Conservation (phyloP, 2,888 invertebrate genomes). For the Drosophila differens region DNA sequence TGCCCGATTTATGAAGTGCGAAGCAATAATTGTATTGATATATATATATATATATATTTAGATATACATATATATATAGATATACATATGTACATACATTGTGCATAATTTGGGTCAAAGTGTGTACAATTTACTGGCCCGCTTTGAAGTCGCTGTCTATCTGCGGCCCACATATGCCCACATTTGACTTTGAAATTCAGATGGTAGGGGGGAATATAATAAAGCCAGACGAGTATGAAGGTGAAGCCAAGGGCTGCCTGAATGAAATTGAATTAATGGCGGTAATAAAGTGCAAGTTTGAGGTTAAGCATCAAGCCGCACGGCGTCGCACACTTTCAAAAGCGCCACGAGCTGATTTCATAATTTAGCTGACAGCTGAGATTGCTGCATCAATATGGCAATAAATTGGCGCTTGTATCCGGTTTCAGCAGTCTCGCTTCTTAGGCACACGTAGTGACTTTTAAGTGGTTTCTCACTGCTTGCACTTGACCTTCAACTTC, state of each 20-base stretch:
- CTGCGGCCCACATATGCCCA: slow-evolving; percentile 2
- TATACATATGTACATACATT: neutral
- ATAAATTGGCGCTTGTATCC: slow-evolving; percentile 53
- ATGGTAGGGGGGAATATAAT: neutral
- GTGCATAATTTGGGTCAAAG: slow-evolving; percentile 65
- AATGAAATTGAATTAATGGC: slow-evolving; percentile 33
- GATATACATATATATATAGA: neutral
- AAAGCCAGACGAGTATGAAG: neutral
- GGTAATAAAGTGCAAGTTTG: slow-evolving; percentile 9
- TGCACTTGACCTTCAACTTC: slow-evolving; percentile 73
- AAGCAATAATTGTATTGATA: slow-evolving; percentile 72
- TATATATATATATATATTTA: neutral
- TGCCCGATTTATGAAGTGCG: slow-evolving; percentile 76
- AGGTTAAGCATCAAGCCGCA: slow-evolving; percentile 2
- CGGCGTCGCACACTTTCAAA: neutral
- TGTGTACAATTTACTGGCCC: slow-evolving; percentile 43
- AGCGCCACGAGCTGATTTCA: slow-evolving; percentile 51
- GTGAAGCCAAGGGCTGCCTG: neutral
- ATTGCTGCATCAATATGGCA: slow-evolving; percentile 67
- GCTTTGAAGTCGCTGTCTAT: slow-evolving; percentile 65
- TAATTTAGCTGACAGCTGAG: slow-evolving; percentile 68
- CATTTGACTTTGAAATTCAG: slow-evolving; percentile 51
- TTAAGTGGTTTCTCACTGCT: slow-evolving; percentile 67
- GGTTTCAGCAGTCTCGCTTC: slow-evolving; percentile 30
- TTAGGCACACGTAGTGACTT: slow-evolving; percentile 50